phyloP scores from a whole-genome alignment of 2,113 vertebrate genomes.

The Phoxinus phoxinus region DNA sequence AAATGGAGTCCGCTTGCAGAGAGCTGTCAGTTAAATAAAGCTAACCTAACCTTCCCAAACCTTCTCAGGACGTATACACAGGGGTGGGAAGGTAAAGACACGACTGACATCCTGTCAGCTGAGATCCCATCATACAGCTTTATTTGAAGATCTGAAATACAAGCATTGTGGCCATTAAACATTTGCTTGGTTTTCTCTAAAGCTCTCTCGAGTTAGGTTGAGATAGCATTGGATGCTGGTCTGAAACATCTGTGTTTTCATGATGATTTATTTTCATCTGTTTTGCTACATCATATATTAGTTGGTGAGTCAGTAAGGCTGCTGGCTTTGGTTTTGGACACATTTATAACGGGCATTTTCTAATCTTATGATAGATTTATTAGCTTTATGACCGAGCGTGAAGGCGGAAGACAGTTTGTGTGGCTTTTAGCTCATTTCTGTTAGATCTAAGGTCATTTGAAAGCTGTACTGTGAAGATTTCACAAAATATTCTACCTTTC shows the following conservation, averaged over 20 bases:
- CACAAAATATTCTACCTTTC: not conserved
- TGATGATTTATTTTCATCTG: not conserved
- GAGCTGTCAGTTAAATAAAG: constrained; percentile 20
- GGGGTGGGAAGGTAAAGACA: not conserved
- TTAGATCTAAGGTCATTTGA: not conserved
- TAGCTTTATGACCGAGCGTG: not conserved
- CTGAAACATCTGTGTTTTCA: not conserved
- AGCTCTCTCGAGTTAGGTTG: not conserved
- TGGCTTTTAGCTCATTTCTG: not conserved
- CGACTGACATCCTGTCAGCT: not conserved
- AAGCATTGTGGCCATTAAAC: not conserved
- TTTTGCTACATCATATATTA: not conserved
- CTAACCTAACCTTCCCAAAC: not conserved
- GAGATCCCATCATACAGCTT: not conserved
- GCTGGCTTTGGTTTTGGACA: not conserved
- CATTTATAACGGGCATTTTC: not conserved
- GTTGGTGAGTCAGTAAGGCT: not conserved
- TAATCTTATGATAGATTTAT: not conserved
- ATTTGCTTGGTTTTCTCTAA: not conserved
- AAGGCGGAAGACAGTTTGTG: not conserved
- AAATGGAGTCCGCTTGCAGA: not conserved
- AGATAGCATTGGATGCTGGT: not conserved
- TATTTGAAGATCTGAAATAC: not conserved
- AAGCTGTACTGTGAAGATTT: not conserved
- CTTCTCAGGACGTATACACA: not conserved